Base-by-base conservation (phyloP, 2,888 invertebrate species). In the Diachrysia chrysitis region DNA sequence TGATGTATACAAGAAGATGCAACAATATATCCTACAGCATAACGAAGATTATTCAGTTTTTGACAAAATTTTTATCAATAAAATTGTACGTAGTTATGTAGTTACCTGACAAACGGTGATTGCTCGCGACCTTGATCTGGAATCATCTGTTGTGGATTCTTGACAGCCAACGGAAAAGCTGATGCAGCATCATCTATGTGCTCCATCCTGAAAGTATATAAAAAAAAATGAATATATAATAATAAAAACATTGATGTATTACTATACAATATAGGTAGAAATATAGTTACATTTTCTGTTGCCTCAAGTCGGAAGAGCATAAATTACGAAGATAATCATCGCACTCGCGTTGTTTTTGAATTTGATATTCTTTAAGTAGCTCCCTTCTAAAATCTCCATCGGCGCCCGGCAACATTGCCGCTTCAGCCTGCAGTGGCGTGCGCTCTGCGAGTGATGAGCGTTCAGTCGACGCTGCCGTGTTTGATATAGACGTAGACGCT, bases 291-390 rank as follows among this genome's bases (percentile, higher is more conserved):
- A 88, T 88, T 86, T 93, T 90, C 81, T 90, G 93, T 73, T 88
- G 90, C 81, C 90, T 87, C 79, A 90, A 78, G 72, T 95, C 94
- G 1, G 93, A 87, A 21, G 94, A 91, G 86, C 93, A 92, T 19
- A 95, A 89, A 84, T 93, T 94, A 60, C 94, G 90, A 4, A 95
- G 83, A 81, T 95, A 95, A 78, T 93, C 94, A 82, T 95, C 95
- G 81, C 95, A 95, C 85, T 95, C 95, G 59, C 96, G 96, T 88
- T 97, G 97, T 85, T 97, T 97, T 84, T 97, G 97, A 79, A 97
- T 96, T 89, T 98, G 98, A 87, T 97, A 98, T 87, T 98, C 98
- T 85, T 97, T 97, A 82, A 97, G 96, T 67, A 98, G 91, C 85
- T 98, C 98, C 58, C 97, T 96, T 71, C 96, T 87, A 78, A 95